Evolutionary conservation across 2,888 invertebrate species (phyloP).

Genomic region (Spialia ferax): DNA sequence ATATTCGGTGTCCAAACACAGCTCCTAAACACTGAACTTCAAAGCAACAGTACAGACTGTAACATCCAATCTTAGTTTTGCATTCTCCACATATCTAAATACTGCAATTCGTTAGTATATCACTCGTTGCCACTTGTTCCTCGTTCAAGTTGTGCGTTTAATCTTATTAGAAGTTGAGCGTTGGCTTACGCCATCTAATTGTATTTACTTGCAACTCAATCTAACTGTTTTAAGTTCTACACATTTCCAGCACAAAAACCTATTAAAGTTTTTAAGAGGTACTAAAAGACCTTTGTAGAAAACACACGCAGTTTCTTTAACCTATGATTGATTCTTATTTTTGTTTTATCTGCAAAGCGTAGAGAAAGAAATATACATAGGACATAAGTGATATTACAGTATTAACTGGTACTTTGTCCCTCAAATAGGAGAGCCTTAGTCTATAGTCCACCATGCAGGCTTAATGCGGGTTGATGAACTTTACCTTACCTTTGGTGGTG

Average conservation of each 20-base stretch:
- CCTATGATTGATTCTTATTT: too few relatives aligned
- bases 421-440: too few relatives aligned
- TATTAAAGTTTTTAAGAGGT: constrained; percentile 17
- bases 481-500: too few relatives aligned
- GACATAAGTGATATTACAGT: too few relatives aligned
- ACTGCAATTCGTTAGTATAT: constrained; percentile 51
- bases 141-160: constrained; percentile 46
- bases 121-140: constrained; percentile 51
- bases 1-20: not conserved
- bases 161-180: constrained; percentile 44
- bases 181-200: constrained; percentile 38
- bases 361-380: too few relatives aligned
- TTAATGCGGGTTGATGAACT: too few relatives aligned
- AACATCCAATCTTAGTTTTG: constrained; percentile 60
- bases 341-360: too few relatives aligned
- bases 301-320: too few relatives aligned
- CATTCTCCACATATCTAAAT: constrained; percentile 50
- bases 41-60: constrained; percentile 39
- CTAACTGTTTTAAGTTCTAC: constrained; percentile 38
- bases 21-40: constrained; percentile 3
- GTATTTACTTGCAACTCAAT: constrained; percentile 43
- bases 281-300: not conserved
- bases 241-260: constrained; percentile 32
- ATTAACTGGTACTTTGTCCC: too few relatives aligned
- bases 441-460: too few relatives aligned